A percentile compares a stretch with the other conserved stretches of the same genome.
Evolutionary conservation across 2,888 invertebrate genomes (phyloP).

Genomic region (Tinea trinotella): DNA sequence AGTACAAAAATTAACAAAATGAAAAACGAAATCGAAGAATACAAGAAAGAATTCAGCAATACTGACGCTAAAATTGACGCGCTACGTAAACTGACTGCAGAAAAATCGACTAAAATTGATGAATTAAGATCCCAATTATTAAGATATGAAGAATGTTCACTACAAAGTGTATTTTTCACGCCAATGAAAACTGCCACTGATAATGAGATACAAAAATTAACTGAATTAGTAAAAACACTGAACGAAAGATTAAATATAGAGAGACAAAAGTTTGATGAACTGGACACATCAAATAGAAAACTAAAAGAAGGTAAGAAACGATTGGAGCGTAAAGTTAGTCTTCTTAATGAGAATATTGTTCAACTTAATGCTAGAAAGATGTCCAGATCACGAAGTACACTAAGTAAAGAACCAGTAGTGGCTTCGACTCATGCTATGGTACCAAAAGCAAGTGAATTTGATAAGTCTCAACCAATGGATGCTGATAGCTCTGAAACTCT

Average conservation of each 20-base stretch:
- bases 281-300: constrained; percentile 70
- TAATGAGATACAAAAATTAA: constrained; percentile 73
- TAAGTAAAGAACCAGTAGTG: constrained; percentile 31
- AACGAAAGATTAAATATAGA: constrained; percentile 73
- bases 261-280: constrained; percentile 69
- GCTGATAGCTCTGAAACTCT: constrained; percentile 37
- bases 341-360: constrained; percentile 42
- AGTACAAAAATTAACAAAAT: constrained; percentile 62
- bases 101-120: constrained; percentile 60
- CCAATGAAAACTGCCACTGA: constrained; percentile 73
- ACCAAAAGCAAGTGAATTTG: constrained; percentile 41
- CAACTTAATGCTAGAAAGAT: constrained; percentile 33
- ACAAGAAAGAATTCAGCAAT: constrained; percentile 54
- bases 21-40: constrained; percentile 50
- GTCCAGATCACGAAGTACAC: constrained; percentile 43
- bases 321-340: constrained; percentile 40
- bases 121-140: constrained; percentile 55
- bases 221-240: constrained; percentile 70
- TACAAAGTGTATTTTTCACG: constrained; percentile 62
- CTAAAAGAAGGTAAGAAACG: constrained; percentile 65
- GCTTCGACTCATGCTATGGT: constrained; percentile 30
- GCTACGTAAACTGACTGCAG: constrained; percentile 52
- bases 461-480: constrained; percentile 35
- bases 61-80: constrained; percentile 67
- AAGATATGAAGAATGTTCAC: constrained; percentile 59